Base-by-base conservation (phyloP, 2,113 vertebrate genomes). In the Fulmarus glacialis region DNA sequence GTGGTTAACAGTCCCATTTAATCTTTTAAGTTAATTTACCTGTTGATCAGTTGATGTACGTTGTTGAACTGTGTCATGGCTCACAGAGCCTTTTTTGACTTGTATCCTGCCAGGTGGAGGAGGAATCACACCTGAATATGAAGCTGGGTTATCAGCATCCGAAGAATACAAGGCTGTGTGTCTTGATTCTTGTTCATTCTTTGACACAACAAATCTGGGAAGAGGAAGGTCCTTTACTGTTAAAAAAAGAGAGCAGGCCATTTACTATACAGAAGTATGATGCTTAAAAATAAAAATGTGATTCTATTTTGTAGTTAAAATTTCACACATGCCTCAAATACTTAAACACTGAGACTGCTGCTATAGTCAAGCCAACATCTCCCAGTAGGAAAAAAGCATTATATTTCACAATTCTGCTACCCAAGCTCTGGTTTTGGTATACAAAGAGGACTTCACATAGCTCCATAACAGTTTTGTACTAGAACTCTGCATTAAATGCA, bases 151-250 rank as follows among this genome's bases (percentile, higher is more conserved):
- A 97, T 99, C 99, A 43, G 99, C 96, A 97, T 99, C 99, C 82
- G 99, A 98, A 94, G 98, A 98, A 95, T 99, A 99, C 80, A 99
- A 98, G 32, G 99, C 97, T 15, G 98, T 91, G 47, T 99, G 99
- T 92, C 99, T 98, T 67, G 98, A 98, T 94, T 99, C 99, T 56
- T 99, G 99, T 87, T 99, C 99, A 45, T 99, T 99, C 98, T 99
- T 99, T 92, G 99, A 99, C 93, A 99, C 98, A 88, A 99, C 98
- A 86, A 99, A 99, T 97, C 99, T 98, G 90, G 99, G 99, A 97
- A 99, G 98, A 66, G 99, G 99, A 94, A 99, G 98, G 96, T 99
- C 99, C 95, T 99, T 99, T 89, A 99, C 99, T 99, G 98, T 95
- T 72, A 40, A 50, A 43, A 82, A 27, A 83, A 60, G 3, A 90